A percentile compares a stretch with the other conserved stretches of the same genome.
phyloP scores from a whole-genome alignment of 2,113 vertebrate species.

The Leptocoma aspasia region DNA sequence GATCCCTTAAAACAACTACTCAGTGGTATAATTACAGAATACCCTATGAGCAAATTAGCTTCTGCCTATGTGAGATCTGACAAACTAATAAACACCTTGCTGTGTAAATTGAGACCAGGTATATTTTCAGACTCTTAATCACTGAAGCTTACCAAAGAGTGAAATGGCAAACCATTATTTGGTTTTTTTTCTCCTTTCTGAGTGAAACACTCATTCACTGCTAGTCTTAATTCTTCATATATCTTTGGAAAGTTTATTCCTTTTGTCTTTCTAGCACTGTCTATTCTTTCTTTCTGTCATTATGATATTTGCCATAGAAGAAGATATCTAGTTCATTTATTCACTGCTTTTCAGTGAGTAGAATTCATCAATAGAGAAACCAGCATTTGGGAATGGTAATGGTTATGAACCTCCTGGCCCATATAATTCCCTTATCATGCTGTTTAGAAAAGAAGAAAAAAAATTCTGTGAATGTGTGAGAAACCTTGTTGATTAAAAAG shows the following conservation, averaged over 20 bases:
- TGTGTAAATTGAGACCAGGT: slow-evolving; percentile 52
- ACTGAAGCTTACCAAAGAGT: slow-evolving; percentile 23
- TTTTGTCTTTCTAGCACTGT: not conserved
- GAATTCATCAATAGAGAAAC: not conserved
- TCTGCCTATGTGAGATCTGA: slow-evolving; percentile 47
- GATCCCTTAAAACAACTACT: slow-evolving; percentile 30
- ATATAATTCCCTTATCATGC: not conserved
- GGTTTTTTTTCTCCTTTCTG: not conserved
- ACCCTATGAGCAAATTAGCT: slow-evolving; percentile 44
- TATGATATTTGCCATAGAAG: not conserved
- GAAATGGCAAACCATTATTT: not conserved
- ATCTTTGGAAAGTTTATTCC: not conserved
- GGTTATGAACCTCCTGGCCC: not conserved
- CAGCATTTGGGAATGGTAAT: not conserved
- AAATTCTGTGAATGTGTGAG: not conserved
- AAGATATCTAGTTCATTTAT: not conserved
- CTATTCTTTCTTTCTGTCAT: not conserved
- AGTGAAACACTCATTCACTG: not conserved
- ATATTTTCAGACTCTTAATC: slow-evolving; percentile 49
- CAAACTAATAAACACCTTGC: slow-evolving; percentile 65
- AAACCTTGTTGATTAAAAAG: not conserved
- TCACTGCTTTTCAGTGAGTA: not conserved
- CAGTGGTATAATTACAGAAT: slow-evolving; percentile 46
- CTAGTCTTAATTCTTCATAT: not conserved
- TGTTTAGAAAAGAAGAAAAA: not conserved